Percentiles rank a stretch among this genome's conserved stretches.
Evolutionary conservation across 2,113 vertebrate species (phyloP).

Genomic region (Leptocoma aspasia): DNA sequence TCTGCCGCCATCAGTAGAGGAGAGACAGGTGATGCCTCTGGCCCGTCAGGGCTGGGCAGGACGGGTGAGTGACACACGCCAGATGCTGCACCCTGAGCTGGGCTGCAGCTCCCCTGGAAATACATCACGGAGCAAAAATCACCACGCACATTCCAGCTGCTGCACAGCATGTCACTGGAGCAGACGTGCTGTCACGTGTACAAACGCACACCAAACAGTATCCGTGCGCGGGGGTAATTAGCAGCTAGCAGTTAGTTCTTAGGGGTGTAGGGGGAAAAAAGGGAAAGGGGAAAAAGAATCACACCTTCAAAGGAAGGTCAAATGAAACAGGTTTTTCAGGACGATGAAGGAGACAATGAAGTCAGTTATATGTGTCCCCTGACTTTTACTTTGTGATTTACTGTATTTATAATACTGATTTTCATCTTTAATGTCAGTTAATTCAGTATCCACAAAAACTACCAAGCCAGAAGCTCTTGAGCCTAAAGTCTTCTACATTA

Average conservation of each 20-base stretch:
- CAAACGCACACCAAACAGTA: neutral
- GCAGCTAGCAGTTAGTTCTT: neutral
- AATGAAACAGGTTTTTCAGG: neutral
- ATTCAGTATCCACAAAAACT: neutral
- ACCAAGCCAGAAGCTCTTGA: neutral
- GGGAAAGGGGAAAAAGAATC: neutral
- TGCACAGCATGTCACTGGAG: neutral
- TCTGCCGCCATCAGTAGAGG: constrained; percentile 52
- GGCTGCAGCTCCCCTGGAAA: constrained; percentile 37
- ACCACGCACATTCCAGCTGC: constrained; percentile 35
- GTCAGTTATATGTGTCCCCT: neutral
- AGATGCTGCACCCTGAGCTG: constrained; percentile 64
- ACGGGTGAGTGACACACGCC: constrained; percentile 52
- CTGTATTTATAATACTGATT: neutral
- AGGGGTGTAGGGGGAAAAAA: fast-evolving
- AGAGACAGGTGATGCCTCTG: constrained; percentile 63
- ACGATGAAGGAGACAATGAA: neutral
- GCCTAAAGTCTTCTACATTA: neutral
- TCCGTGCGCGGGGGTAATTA: neutral
- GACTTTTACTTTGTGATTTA: neutral
- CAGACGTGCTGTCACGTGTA: neutral
- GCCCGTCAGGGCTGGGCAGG: constrained; percentile 35
- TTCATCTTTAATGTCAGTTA: neutral
- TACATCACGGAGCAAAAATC: constrained; percentile 42
- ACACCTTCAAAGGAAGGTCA: neutral